These are phyloP conservation scores for Tetrapedia diversipes DNA, from an alignment of 2,888 invertebrate species.

Conservation along the genomic window DNA sequence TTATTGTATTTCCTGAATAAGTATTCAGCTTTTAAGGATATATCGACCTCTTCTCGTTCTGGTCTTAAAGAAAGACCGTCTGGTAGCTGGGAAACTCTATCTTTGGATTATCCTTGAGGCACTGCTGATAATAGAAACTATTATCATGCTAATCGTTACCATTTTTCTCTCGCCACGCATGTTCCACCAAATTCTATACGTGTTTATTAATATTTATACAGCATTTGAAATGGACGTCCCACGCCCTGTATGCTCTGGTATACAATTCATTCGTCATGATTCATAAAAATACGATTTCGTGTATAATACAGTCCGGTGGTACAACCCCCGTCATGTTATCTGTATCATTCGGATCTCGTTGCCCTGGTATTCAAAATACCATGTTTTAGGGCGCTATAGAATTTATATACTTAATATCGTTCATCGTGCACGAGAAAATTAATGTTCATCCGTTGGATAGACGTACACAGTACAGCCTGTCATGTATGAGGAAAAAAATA, in stretches of 20 bases:
- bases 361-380: too few relatives aligned
- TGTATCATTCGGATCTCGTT: too few relatives aligned
- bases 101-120: neutral
- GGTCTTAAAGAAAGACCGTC: neutral
- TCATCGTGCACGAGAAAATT: too few relatives aligned
- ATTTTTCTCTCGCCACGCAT: neutral
- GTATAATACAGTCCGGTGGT: too few relatives aligned
- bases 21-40: neutral
- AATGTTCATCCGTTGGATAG: too few relatives aligned
- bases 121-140: constrained; percentile 1
- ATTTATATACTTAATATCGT: too few relatives aligned
- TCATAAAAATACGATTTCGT: constrained; percentile 12
- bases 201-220: constrained; percentile 44
- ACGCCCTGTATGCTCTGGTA: neutral
- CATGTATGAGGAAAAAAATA: too few relatives aligned
- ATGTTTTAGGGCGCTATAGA: too few relatives aligned
- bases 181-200: neutral
- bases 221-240: neutral
- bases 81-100: neutral
- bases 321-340: too few relatives aligned
- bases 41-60: neutral
- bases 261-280: neutral
- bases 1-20: neutral
- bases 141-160: constrained; percentile 34
- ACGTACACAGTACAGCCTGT: too few relatives aligned